These are phyloP conservation scores for Hofmannophila pseudospretella DNA, from an alignment of 2,888 invertebrate species.

Conservation along the genomic window DNA sequence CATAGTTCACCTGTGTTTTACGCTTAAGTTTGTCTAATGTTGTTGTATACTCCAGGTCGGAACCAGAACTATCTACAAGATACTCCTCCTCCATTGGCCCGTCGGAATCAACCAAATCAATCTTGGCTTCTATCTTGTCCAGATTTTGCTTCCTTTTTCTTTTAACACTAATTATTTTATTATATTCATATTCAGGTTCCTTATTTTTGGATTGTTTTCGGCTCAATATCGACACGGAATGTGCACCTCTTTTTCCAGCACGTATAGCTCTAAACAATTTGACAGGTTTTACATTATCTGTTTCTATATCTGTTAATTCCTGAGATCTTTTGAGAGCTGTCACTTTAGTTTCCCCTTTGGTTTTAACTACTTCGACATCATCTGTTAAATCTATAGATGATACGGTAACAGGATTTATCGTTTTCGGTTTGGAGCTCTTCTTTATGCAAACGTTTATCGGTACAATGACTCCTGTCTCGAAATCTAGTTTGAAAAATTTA, in stretches of 20 bases:
- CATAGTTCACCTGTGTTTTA: neutral
- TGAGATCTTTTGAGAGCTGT: too few relatives aligned
- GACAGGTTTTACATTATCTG: conserved; percentile 25
- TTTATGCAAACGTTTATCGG: conserved; percentile 54
- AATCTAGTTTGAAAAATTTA: conserved; percentile 52
- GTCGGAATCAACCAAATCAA: conserved; percentile 31
- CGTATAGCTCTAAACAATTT: conserved; percentile 30
- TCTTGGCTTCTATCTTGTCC: conserved; percentile 20
- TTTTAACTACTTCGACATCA: conserved; percentile 36
- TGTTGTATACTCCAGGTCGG: conserved; percentile 6
- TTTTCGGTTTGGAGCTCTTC: conserved; percentile 20
- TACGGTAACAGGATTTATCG: neutral
- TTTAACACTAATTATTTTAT: neutral
- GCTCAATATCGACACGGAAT: neutral
- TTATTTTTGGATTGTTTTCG: neutral
- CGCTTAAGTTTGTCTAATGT: neutral
- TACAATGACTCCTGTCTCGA: conserved; percentile 38
- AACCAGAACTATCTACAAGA: conserved; percentile 17
- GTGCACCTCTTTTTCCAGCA: neutral
- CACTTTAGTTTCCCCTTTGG: neutral
- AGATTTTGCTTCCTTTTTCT: conserved; percentile 11
- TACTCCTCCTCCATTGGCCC: conserved; percentile 30
- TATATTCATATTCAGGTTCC: neutral
- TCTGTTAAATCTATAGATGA: conserved; percentile 49
- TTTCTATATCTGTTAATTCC: too few relatives aligned